A percentile compares a stretch with the other conserved stretches of the same genome.
phyloP scores from a whole-genome alignment of 2,797 vertebrate species.

The Coranthus polyacanthus region DNA sequence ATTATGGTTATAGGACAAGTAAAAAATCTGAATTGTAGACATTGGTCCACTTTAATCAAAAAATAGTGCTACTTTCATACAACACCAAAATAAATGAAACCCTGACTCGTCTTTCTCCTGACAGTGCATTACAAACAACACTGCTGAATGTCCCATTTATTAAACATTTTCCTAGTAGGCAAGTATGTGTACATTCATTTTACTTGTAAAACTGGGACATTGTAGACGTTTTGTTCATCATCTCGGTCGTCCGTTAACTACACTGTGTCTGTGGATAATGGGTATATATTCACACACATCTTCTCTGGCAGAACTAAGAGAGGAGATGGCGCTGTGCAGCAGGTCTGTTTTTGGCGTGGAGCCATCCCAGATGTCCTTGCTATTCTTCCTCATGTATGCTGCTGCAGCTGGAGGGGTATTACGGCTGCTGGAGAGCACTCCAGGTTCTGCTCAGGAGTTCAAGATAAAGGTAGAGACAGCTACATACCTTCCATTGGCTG shows the following conservation, averaged over 20 bases:
- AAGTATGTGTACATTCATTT: no score
- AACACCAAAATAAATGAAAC: no score
- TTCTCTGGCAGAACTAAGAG: slow-evolving; percentile 70
- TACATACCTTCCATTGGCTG: background rate
- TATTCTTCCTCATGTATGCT: slow-evolving; percentile 83
- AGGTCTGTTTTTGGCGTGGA: slow-evolving; percentile 81
- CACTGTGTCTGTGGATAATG: background rate
- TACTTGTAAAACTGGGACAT: no score
- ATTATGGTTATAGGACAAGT: no score
- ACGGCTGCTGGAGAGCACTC: slow-evolving; percentile 75
- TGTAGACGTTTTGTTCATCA: no score
- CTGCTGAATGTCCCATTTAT: no score
- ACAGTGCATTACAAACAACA: no score
- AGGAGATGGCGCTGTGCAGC: slow-evolving; percentile 71
- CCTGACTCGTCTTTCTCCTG: no score
- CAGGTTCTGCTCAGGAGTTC: slow-evolving; percentile 80
- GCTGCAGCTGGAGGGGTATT: slow-evolving; percentile 80
- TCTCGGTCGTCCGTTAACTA: background rate
- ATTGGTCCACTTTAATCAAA: no score
- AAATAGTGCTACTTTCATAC: no score
- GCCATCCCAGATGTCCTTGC: slow-evolving; percentile 83
- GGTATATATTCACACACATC: slow-evolving; percentile 18
- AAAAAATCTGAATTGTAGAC: no score
- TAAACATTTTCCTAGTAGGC: no score
- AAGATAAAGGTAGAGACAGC: slow-evolving; percentile 82